Percentiles rank a stretch among this genome's conserved stretches.
Conservation (phyloP, 2,797 vertebrate species). For the Sebastes oblongus region DNA sequence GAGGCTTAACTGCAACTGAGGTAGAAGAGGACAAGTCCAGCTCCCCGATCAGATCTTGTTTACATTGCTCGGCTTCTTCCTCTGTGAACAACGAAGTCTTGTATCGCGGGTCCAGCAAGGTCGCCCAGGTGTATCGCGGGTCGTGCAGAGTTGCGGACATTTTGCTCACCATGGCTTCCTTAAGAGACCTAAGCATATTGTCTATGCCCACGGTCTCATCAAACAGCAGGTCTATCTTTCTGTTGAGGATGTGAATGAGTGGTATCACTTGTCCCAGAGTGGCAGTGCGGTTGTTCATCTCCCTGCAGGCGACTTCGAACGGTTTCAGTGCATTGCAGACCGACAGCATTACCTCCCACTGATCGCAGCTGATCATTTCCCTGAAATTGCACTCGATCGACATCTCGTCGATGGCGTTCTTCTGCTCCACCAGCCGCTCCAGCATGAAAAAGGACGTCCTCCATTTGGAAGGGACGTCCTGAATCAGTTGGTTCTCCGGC, state of each 20-base stretch:
- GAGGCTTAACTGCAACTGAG: constrained; percentile 83
- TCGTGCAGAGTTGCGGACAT: constrained; percentile 91
- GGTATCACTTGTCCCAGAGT: constrained; percentile 97
- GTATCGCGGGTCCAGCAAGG: constrained; percentile 96
- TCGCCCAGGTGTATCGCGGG: constrained; percentile 92
- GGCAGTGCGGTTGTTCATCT: constrained; percentile 93
- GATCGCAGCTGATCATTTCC: constrained; percentile 96
- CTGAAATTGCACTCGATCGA: constrained; percentile 94
- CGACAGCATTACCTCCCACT: constrained; percentile 98
- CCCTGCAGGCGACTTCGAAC: constrained; percentile 92
- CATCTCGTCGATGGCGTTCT: constrained; percentile 92
- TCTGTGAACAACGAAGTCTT: constrained; percentile 97
- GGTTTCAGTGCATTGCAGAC: constrained; percentile 96
- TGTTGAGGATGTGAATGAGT: constrained; percentile 95
- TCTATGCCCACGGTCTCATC: constrained; percentile 98
- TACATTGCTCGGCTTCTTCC: constrained; percentile 94
- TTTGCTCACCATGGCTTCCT: constrained; percentile 94
- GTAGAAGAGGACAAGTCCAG: constrained; percentile 91
- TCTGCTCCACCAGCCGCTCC: constrained; percentile 95
- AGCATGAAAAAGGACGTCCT: constrained; percentile 95
- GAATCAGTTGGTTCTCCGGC: constrained; percentile 92
- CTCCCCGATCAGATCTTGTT: constrained; percentile 94
- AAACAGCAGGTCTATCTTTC: constrained; percentile 95
- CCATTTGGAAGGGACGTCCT: constrained; percentile 96
- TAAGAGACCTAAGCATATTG: constrained; percentile 94